These are phyloP conservation scores for Acronicta aceris DNA, from an alignment of 2,888 invertebrate species.

Conservation along the genomic window DNA sequence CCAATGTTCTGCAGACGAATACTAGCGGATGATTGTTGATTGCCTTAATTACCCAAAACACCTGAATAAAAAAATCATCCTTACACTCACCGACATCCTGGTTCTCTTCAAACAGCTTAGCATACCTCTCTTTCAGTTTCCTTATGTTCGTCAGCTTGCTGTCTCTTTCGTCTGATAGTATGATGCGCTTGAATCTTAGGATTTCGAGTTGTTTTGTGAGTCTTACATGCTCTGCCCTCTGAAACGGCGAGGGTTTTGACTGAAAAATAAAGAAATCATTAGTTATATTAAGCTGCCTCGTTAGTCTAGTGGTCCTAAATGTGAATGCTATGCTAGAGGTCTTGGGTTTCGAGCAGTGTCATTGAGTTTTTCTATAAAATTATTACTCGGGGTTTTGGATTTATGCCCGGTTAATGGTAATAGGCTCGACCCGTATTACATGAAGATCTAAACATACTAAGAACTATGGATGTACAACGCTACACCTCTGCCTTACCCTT, in stretches of 20 bases:
- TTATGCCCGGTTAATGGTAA: too few relatives aligned
- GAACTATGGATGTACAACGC: too few relatives aligned
- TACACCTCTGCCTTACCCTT: too few relatives aligned
- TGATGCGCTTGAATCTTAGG: conserved; percentile 91
- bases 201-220: conserved; percentile 92
- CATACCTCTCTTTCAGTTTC: conserved; percentile 90
- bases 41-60: conserved; percentile 9
- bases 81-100: conserved; percentile 90
- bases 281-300: too few relatives aligned
- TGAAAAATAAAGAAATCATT: conserved; percentile 68
- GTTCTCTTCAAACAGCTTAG: conserved; percentile 91
- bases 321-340: not conserved
- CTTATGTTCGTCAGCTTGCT: conserved; percentile 90
- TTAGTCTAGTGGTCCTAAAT: too few relatives aligned
- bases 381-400: too few relatives aligned
- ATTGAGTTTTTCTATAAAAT: too few relatives aligned
- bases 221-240: conserved; percentile 90
- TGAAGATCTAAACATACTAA: too few relatives aligned
- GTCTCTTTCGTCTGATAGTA: conserved; percentile 92
- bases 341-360: too few relatives aligned
- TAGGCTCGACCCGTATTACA: too few relatives aligned
- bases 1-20: too few relatives aligned
- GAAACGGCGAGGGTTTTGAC: conserved; percentile 90
- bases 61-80: conserved; percentile 36
- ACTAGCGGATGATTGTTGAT: not conserved